Conservation (phyloP, 2,113 vertebrate species). For the Chlamydotis undulata region DNA sequence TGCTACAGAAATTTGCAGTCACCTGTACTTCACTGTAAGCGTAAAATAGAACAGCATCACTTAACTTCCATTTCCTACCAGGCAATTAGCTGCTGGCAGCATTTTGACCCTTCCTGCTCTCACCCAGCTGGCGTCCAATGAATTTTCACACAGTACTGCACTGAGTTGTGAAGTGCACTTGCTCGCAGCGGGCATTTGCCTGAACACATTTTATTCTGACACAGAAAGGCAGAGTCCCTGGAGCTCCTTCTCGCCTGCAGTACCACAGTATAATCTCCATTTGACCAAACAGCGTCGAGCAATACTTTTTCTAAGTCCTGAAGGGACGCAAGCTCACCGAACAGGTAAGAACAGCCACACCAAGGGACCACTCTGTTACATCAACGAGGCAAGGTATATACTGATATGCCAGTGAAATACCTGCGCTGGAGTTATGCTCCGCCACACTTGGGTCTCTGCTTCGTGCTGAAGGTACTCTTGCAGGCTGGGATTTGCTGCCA, state of each 20-base stretch:
- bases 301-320: not conserved
- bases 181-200: too few species aligned
- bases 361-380: accelerated
- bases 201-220: not conserved
- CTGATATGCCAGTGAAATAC: constrained; percentile 50
- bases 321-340: not conserved
- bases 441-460: constrained; percentile 59
- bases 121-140: not conserved
- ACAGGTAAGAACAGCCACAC: not conserved
- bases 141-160: not conserved
- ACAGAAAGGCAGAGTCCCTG: not conserved
- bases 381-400: accelerated
- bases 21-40: not conserved
- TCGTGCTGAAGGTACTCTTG: constrained; percentile 73
- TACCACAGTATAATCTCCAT: accelerated
- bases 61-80: accelerated
- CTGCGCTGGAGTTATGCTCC: constrained; percentile 74
- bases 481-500: constrained; percentile 72
- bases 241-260: not conserved
- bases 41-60: not conserved
- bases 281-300: accelerated
- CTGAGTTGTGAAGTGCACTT: not conserved
- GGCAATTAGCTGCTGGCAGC: not conserved
- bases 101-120: not conserved
- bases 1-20: not conserved